A percentile compares a stretch with the other conserved stretches of the same genome.
Conservation (phyloP, 2,113 vertebrate species). For the Paratilapia polleni region DNA sequence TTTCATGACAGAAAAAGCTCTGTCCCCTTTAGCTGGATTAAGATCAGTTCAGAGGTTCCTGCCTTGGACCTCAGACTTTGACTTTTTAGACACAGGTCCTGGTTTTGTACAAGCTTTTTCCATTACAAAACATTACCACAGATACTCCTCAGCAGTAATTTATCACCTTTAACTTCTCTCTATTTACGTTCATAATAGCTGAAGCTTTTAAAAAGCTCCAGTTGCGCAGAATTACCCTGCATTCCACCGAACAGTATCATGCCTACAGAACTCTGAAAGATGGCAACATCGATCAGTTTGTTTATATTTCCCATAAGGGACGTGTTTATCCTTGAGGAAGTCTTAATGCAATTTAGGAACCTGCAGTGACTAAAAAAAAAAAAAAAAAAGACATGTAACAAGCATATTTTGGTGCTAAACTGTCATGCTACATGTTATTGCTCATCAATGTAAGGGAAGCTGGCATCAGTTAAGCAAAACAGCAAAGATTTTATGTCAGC, state of each 20-base stretch:
- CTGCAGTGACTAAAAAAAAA: neutral
- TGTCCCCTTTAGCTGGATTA: neutral
- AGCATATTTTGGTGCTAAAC: neutral
- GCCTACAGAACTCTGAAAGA: neutral
- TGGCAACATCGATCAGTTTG: neutral
- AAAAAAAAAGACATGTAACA: neutral
- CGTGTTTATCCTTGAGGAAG: neutral
- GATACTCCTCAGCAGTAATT: neutral
- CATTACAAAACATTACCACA: neutral
- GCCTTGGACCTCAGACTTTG: neutral
- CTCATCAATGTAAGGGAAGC: neutral
- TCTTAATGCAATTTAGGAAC: neutral
- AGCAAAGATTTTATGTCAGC: neutral
- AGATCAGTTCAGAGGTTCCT: neutral
- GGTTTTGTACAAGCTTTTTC: neutral
- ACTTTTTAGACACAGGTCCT: neutral
- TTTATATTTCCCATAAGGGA: neutral
- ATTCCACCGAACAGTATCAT: neutral
- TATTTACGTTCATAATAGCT: neutral
- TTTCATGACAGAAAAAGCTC: neutral
- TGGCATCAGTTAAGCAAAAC: neutral
- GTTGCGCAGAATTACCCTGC: neutral
- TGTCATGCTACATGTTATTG: neutral
- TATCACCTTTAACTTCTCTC: neutral
- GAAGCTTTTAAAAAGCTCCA: neutral